Evolutionary conservation across 1,140 invertebrate species (phyloP), one percentile per base, ranked within the genome.

Genomic region (Antheraea pernyi): DNA sequence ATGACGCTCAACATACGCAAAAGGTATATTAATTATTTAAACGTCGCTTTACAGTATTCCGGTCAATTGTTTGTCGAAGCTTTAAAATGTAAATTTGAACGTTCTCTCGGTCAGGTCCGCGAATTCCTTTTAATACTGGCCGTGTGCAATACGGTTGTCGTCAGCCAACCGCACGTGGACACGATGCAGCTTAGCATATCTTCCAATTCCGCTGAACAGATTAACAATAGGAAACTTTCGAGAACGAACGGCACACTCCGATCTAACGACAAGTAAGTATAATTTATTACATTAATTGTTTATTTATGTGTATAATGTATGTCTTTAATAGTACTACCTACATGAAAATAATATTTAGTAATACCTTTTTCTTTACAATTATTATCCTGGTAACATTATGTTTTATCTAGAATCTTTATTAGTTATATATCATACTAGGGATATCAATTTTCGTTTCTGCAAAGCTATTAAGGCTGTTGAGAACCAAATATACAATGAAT

Each of bases 81-180:
- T 53, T 53, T 61, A 61, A 16, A 61, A 61, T 61, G 18, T 61
- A 61, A 22, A 19, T 61, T 19, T 30, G 30, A 22, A 36, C 19
- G 13, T 61, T 61, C 60, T 22, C n/a, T 61, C 22, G 46, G 19
- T 72, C 74, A 91, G 78, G 95, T 98, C 4, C 96, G 97, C 76
- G 98, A 99, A 83, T 99, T 99, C 90, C 95, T 99, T 67, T 89
- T 99, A 67, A 95, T 98, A 3, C 93, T 99, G 86, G 96, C 98
- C 11, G 94, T 99, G 64, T 99, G 98, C 86, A 99, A 99, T 90
- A 99, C 98, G 3, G 98, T 99, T 3, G 97, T 99, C 18, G 98
- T 99, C 30, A 95, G 96, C 71, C 95, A 96, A 85, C 97, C 98
- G 1, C 98, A 99, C 94, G 94, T 96, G 79, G 98, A 99, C 93